A percentile compares a stretch with the other conserved stretches of the same genome.
phyloP scores from a whole-genome alignment of 1,140 invertebrate species.

The Euwallacea fornicatus region DNA sequence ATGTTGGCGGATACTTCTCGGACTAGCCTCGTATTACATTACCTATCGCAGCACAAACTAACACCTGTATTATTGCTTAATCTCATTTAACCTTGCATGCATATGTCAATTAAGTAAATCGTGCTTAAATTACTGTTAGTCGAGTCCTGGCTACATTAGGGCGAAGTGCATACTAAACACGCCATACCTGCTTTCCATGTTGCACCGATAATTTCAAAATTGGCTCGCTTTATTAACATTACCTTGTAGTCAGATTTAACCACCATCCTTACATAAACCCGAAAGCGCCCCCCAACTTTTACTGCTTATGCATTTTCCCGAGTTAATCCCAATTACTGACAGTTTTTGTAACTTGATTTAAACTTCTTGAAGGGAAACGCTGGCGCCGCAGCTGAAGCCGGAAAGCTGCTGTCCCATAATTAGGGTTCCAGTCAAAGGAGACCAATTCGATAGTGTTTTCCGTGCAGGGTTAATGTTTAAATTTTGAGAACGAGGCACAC shows the following conservation, averaged over 20 bases:
- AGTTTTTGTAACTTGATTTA: background rate
- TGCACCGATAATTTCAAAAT: background rate
- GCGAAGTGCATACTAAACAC: constrained; percentile 6
- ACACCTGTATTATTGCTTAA: constrained; percentile 1
- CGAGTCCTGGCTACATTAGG: background rate
- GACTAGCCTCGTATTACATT: no score
- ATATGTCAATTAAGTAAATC: constrained; percentile 3
- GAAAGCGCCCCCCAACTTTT: background rate
- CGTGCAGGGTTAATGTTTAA: background rate
- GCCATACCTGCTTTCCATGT: background rate
- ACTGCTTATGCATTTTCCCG: background rate
- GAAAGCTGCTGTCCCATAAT: background rate
- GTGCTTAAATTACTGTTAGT: background rate
- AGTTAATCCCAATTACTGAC: background rate
- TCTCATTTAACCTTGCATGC: background rate
- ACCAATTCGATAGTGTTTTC: background rate
- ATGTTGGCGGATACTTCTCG: no score
- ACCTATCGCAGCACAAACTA: background rate
- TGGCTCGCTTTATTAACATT: constrained; percentile 1
- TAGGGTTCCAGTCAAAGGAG: background rate
- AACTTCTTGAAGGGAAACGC: background rate
- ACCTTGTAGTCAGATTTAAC: background rate
- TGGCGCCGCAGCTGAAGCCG: background rate
- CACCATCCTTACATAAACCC: background rate
- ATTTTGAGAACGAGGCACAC: background rate